phyloP scores from a whole-genome alignment of 2,113 vertebrate genomes.

The Sebastes schlegelii region DNA sequence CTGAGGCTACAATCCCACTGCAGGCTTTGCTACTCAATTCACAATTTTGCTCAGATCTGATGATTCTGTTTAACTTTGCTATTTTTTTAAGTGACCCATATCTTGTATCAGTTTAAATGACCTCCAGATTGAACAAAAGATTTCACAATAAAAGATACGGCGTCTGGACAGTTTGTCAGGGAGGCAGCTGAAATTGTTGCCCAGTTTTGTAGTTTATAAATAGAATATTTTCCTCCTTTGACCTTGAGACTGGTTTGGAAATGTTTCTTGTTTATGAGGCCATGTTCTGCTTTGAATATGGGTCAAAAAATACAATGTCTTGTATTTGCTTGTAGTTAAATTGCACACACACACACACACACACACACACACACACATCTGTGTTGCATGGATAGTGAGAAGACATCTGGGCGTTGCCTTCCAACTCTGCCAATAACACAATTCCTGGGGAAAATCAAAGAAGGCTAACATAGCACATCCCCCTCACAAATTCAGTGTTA shows the following conservation, averaged over 20 bases:
- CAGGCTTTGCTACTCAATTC: not conserved
- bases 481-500: constrained; percentile 28
- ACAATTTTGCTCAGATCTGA: not conserved
- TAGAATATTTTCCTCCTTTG: not conserved
- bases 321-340: not conserved
- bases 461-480: not conserved
- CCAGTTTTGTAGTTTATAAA: not conserved
- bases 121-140: not conserved
- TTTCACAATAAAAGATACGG: not conserved
- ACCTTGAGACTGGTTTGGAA: not conserved
- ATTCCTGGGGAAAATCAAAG: constrained; percentile 25
- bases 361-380: not conserved
- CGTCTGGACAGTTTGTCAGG: not conserved
- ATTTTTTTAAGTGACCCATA: constrained; percentile 1
- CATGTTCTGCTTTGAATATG: not conserved
- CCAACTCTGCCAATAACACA: constrained; percentile 30
- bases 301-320: not conserved
- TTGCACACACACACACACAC: not conserved
- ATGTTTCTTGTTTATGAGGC: not conserved
- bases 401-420: not conserved
- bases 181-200: not conserved
- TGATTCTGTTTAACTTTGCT: not conserved
- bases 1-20: constrained; percentile 10
- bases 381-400: not conserved
- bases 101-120: not conserved